A percentile compares a stretch with the other conserved stretches of the same genome.
Evolutionary conservation across 2,113 vertebrate genomes (phyloP).

Genomic region (Atlantisia rogersi): DNA sequence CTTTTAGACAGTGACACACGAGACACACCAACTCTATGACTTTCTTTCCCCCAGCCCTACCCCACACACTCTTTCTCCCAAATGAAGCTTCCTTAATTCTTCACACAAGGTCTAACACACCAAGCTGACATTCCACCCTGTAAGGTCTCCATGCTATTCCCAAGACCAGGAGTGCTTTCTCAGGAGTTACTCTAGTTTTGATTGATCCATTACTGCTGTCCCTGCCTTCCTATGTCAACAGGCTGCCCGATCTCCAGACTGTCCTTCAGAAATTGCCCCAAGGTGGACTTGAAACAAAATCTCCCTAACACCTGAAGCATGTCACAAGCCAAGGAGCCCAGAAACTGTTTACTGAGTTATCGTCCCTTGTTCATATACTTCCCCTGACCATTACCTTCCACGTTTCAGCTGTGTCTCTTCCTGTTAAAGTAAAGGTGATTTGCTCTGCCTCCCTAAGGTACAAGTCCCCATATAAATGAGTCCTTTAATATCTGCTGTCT

Average conservation of each 20-base stretch:
- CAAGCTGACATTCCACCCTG: fast-evolving
- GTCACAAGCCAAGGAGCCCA: neutral
- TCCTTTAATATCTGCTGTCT: neutral
- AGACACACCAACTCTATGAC: neutral
- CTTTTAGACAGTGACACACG: neutral
- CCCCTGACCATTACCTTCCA: neutral
- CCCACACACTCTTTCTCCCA: neutral
- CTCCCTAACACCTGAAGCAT: neutral
- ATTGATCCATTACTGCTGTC: neutral
- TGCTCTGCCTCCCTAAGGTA: neutral
- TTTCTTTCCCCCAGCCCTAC: neutral
- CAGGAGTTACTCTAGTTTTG: neutral
- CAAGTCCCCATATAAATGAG: neutral
- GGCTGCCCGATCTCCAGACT: neutral
- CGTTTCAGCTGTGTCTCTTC: neutral
- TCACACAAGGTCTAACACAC: neutral
- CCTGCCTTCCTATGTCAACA: neutral
- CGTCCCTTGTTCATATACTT: neutral
- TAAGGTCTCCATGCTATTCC: neutral
- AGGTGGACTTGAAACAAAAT: neutral
- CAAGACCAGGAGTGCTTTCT: neutral
- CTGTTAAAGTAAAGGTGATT: neutral
- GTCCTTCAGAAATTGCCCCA: neutral
- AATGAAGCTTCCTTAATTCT: neutral
- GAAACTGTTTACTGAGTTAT: neutral